Evolutionary conservation across 1,140 invertebrate species (phyloP).

Genomic region (Ylistrum balloti): DNA sequence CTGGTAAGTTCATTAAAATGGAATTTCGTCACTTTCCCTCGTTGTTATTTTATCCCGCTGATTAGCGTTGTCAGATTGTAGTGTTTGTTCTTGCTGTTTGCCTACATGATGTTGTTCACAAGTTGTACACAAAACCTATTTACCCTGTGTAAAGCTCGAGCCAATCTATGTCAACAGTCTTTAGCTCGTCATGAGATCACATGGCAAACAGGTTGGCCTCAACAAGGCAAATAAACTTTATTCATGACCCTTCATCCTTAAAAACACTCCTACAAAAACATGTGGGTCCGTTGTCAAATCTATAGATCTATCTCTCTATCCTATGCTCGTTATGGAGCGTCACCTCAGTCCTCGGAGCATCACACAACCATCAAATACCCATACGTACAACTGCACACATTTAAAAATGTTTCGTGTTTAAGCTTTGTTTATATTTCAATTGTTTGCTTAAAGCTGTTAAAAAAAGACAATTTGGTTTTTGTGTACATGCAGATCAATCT

Average conservation of each 20-base stretch:
- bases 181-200: conserved; percentile 42
- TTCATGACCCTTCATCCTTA: conserved; percentile 48
- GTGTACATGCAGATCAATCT: neutral
- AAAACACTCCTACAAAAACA: conserved; percentile 40
- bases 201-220: conserved; percentile 56
- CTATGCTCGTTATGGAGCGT: neutral
- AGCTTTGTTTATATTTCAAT: neutral
- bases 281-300: neutral
- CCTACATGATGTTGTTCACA: conserved; percentile 65
- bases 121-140: conserved; percentile 67
- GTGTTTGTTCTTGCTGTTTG: conserved; percentile 63
- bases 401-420: neutral
- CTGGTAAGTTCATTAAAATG: conserved; percentile 2
- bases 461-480: conserved; percentile 21
- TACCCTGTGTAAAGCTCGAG: conserved; percentile 55
- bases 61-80: conserved; percentile 64
- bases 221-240: conserved; percentile 53
- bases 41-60: conserved; percentile 53
- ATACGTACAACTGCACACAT: neutral
- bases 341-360: neutral
- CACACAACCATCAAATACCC: neutral
- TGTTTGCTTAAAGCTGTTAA: conserved; percentile 39
- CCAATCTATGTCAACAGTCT: conserved; percentile 67
- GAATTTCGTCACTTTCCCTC: conserved; percentile 22
- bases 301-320: neutral